Evolutionary conservation across 2,888 invertebrate species (phyloP).

Genomic region (Phasia obesa): DNA sequence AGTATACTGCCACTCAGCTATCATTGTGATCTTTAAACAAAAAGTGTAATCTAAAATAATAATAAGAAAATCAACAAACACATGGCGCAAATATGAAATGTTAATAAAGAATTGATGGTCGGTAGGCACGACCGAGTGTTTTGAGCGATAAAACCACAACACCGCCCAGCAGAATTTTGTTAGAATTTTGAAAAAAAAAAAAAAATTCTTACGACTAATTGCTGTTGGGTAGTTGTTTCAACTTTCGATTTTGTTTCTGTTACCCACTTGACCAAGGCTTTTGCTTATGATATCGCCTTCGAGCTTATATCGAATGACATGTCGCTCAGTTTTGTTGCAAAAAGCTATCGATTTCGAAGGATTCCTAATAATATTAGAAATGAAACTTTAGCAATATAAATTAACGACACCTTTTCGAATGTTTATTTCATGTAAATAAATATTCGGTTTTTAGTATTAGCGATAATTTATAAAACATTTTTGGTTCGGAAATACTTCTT

Average conservation of each 20-base stretch:
- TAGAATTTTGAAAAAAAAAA: slow-evolving; percentile 21
- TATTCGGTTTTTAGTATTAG: too few relatives aligned
- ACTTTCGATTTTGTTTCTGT: slow-evolving; percentile 8
- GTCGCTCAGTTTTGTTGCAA: too few relatives aligned
- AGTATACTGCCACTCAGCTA: neutral
- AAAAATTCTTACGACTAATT: slow-evolving; percentile 23
- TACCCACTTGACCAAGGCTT: too few relatives aligned
- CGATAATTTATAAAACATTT: too few relatives aligned
- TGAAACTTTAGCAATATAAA: too few relatives aligned
- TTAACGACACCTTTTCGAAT: too few relatives aligned
- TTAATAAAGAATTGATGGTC: neutral
- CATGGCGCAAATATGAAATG: slow-evolving; percentile 50
- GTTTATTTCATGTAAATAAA: too few relatives aligned
- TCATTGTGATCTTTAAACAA: neutral
- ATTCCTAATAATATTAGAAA: too few relatives aligned
- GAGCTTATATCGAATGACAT: too few relatives aligned
- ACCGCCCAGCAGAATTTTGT: slow-evolving; percentile 15
- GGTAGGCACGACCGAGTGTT: neutral
- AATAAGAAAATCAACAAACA: slow-evolving; percentile 31
- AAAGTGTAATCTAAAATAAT: neutral
- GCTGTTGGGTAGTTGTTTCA: slow-evolving; percentile 26
- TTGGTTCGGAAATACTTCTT: too few relatives aligned
- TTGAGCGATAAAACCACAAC: slow-evolving; percentile 20
- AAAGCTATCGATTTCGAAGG: too few relatives aligned
- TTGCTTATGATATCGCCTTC: too few relatives aligned